Base-by-base conservation (phyloP, 2,113 vertebrate genomes). In the Pygathrix nemaeus region DNA sequence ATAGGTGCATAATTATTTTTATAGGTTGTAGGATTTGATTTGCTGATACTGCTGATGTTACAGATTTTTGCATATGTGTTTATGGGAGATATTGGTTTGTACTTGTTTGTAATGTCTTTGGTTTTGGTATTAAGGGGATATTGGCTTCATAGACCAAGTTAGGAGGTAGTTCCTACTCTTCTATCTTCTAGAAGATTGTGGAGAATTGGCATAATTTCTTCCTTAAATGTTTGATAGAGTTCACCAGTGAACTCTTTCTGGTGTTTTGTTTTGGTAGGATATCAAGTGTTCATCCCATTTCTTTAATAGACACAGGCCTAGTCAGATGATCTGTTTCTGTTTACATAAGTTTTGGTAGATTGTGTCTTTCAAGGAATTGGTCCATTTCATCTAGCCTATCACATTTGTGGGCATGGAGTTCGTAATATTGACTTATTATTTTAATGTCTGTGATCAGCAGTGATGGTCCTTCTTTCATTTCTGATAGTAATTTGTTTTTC, bases 401-500 rank as follows among this genome's bases (percentile, higher is more conserved):
- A 93, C 68, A 81, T 79, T 93, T 83, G n/a, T 76, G 18, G 50
- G 61, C 20, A 90, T 64, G 52, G 35, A 95, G 3, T 94, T 87
- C 9, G 73, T 64, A 88, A 40, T 94, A 45, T 68, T 50, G 35
- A 40, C 92, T 86, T 68, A 35, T 94, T 76, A 20, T 40, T 90
- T 85, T 55, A 30, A 92, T 78, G 13, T 84, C 38, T 7, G 35
- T 73, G 20, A 45, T 66, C 40, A 32, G 7, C 16, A 78, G 25
- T 89, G 64, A 76, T 57, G 43, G 30, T n/a, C 40, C 76, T 20
- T 68, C 40, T 86, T 96, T 91, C 57, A 89, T 94, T 95, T 95
- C 55, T 59, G 25, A 43, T 86, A 66, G 5, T 38, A 76, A 72
- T 72, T 93, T 72, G 3, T 88, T 73, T 55, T 5, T 23, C n/a